Conservation (phyloP, 2,797 vertebrate genomes). For the Gobio occitaniae region DNA sequence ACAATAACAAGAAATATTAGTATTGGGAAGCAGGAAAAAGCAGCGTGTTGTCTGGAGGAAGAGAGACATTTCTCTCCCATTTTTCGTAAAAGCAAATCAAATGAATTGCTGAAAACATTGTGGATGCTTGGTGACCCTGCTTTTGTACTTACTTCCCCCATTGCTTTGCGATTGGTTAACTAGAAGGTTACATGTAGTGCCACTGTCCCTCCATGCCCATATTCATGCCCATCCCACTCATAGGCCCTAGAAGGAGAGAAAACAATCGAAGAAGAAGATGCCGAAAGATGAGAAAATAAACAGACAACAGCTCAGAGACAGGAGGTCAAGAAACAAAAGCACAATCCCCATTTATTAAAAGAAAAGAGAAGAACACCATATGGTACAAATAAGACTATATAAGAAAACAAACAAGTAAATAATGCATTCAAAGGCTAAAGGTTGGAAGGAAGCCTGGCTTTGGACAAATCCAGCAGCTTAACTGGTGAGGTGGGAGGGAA, state of each 20-base stretch:
- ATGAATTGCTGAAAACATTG: constrained; percentile 3
- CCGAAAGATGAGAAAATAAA: constrained; percentile 81
- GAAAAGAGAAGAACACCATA: constrained; percentile 39
- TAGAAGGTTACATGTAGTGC: constrained; percentile 99
- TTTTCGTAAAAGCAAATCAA: constrained; percentile 28
- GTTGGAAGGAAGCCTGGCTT: constrained; percentile 64
- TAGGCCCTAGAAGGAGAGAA: constrained; percentile 94
- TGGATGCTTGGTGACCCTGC: constrained; percentile 75
- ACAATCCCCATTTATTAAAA: constrained; percentile 44
- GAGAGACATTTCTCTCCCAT: constrained; percentile 11
- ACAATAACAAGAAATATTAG: constrained; percentile 59
- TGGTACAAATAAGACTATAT: constrained; percentile 37
- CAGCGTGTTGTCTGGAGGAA: constrained; percentile 27
- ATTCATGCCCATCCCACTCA: constrained; percentile 99
- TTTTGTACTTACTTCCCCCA: constrained; percentile 96
- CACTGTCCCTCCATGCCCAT: constrained; percentile 99
- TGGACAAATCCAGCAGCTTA: constrained; percentile 78
- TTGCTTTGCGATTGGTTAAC: constrained; percentile 95
- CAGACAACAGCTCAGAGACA: constrained; percentile 35
- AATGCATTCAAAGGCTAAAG: constrained; percentile 47
- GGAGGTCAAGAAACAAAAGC: constrained; percentile 41
- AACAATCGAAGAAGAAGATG: constrained; percentile 79
- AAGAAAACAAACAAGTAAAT: constrained; percentile 59
- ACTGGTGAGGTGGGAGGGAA: constrained; percentile 69
- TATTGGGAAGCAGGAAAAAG: constrained; percentile 50